A percentile compares a stretch with the other conserved stretches of the same genome.
These are phyloP conservation scores for Rhagophthalmus giganteus DNA, from an alignment of 2,888 invertebrate genomes.

Conservation along the genomic window DNA sequence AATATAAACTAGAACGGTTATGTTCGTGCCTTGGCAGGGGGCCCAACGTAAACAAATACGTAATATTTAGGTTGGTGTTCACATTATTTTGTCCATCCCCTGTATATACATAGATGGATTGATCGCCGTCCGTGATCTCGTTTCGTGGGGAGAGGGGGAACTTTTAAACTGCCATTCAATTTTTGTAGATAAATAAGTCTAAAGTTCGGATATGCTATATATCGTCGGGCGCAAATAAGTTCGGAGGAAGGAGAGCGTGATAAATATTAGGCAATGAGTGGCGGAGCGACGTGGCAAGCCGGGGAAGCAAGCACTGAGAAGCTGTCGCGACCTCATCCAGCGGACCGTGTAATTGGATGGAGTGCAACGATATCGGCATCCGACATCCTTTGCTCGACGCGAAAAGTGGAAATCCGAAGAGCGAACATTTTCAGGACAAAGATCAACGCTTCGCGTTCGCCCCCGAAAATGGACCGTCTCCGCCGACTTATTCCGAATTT, in stretches of 20 bases:
- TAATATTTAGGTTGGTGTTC: too few relatives aligned
- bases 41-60: too few relatives aligned
- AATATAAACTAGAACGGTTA: too few relatives aligned
- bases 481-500: conserved; percentile 11
- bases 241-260: conserved; percentile 39
- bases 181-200: not conserved
- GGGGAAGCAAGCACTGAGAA: conserved; percentile 49
- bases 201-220: not conserved
- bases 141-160: too few relatives aligned
- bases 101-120: too few relatives aligned
- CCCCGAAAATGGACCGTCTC: conserved; percentile 17
- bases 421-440: conserved; percentile 34
- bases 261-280: conserved; percentile 53
- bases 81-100: too few relatives aligned
- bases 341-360: conserved; percentile 55
- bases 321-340: conserved; percentile 54
- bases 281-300: conserved; percentile 48
- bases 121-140: not conserved
- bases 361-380: conserved; percentile 49
- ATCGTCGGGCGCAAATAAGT: conserved; percentile 17
- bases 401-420: conserved; percentile 35
- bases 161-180: too few relatives aligned
- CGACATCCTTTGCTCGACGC: conserved; percentile 33
- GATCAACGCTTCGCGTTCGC: conserved; percentile 27
- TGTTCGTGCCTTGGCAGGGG: too few relatives aligned